A percentile compares a stretch with the other conserved stretches of the same genome.
Evolutionary conservation across 1,140 invertebrate species (phyloP).

Genomic region (Helicoverpa armigera): DNA sequence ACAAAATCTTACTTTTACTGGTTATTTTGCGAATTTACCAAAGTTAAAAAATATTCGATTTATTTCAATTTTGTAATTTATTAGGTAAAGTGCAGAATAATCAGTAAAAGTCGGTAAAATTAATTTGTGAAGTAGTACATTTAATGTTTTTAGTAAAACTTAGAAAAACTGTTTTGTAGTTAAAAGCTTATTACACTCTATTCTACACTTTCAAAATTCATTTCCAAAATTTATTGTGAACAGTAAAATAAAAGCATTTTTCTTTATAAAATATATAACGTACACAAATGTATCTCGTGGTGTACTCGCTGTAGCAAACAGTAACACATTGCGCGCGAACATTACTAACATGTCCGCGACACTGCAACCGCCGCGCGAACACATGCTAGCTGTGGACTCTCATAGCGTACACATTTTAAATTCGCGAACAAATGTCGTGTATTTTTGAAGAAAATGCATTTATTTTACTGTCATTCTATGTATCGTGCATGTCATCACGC

Average conservation of each 20-base stretch:
- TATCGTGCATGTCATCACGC: slow-evolving; percentile 14
- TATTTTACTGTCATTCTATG: slow-evolving; percentile 14
- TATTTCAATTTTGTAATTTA: too few species aligned
- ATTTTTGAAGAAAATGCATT: background rate
- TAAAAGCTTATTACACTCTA: background rate
- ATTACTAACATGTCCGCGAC: too few species aligned
- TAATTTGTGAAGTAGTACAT: background rate
- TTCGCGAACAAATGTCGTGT: too few species aligned
- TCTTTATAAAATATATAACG: background rate
- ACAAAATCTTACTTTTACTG: background rate
- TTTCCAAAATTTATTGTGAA: background rate
- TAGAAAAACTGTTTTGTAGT: background rate
- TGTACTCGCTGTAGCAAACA: too few species aligned
- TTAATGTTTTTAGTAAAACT: too few species aligned
- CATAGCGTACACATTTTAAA: too few species aligned
- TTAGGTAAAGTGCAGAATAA: background rate
- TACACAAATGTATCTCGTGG: too few species aligned
- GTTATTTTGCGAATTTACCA: background rate
- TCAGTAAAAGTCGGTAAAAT: background rate
- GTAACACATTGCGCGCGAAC: too few species aligned
- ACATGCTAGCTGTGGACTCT: too few species aligned
- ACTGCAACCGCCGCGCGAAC: too few species aligned
- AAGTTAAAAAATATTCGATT: background rate
- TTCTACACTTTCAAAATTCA: background rate
- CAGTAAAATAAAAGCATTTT: background rate